phyloP scores from a whole-genome alignment of 2,797 vertebrate species.

The Myotis pilosus region DNA sequence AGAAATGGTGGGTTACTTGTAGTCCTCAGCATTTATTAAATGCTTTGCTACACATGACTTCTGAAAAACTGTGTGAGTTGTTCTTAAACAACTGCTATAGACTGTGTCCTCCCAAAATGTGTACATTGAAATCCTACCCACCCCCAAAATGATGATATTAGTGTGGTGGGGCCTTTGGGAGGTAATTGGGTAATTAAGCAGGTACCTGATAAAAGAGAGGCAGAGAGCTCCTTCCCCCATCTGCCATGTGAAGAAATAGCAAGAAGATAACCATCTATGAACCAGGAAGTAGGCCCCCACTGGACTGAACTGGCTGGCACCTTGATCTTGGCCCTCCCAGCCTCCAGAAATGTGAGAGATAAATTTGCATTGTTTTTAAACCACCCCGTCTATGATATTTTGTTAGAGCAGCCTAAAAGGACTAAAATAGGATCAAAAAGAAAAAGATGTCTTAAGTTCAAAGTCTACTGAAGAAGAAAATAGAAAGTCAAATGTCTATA shows the following conservation, averaged over 20 bases:
- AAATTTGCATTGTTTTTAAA: constrained; percentile 13
- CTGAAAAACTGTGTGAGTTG: not conserved
- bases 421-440: not conserved
- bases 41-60: not conserved
- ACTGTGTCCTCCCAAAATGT: not conserved
- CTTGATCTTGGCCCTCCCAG: not conserved
- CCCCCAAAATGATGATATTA: not conserved
- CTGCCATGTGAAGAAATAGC: not conserved
- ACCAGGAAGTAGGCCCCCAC: not conserved
- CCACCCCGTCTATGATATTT: not conserved
- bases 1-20: not conserved
- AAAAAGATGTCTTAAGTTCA: not conserved
- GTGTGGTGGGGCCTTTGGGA: not conserved
- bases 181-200: not conserved
- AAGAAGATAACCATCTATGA: not conserved
- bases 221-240: not conserved
- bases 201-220: not conserved
- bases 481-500: not conserved
- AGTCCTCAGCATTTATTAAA: not conserved
- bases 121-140: not conserved
- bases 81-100: not conserved
- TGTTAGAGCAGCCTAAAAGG: not conserved
- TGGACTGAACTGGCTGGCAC: not conserved
- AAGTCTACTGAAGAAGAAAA: not conserved
- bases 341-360: not conserved